A percentile compares a stretch with the other conserved stretches of the same genome.
phyloP scores from a whole-genome alignment of 2,113 vertebrate genomes.

The Leptosomus discolor region DNA sequence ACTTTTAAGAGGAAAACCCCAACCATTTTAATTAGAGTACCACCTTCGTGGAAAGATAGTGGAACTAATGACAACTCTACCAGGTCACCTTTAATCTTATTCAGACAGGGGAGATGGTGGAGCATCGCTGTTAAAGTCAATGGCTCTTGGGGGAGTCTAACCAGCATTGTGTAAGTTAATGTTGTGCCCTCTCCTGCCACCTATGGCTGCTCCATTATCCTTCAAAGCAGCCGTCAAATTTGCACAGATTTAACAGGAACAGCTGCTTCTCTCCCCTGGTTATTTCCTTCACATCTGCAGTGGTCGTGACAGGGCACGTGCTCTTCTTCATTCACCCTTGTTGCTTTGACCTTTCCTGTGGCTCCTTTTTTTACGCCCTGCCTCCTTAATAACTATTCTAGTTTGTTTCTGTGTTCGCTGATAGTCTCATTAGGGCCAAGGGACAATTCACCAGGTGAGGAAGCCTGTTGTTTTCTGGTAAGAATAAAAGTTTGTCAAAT shows the following conservation, averaged over 20 bases:
- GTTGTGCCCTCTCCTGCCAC: background rate
- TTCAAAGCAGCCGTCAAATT: background rate
- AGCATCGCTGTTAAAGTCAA: slow-evolving; percentile 17
- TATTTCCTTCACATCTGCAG: background rate
- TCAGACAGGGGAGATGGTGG: background rate
- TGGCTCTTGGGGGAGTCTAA: slow-evolving; percentile 15
- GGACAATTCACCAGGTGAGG: background rate
- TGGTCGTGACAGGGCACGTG: background rate
- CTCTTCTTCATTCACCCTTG: background rate
- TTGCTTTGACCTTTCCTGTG: slow-evolving; percentile 21
- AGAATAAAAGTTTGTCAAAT: background rate
- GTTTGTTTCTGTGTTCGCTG: background rate
- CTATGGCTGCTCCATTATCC: slow-evolving; percentile 8
- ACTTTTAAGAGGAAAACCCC: background rate
- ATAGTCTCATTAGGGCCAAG: slow-evolving; percentile 25
- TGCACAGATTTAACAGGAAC: background rate
- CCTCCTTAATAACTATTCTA: slow-evolving; percentile 46
- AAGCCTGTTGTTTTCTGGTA: slow-evolving; percentile 23
- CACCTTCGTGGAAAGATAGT: background rate
- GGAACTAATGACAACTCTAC: background rate
- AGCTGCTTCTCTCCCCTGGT: slow-evolving; percentile 2
- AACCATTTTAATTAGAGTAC: background rate
- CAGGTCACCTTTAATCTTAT: slow-evolving; percentile 16
- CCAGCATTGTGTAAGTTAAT: background rate
- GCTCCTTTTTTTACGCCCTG: slow-evolving; percentile 35